Conservation (phyloP, 2,888 invertebrate species). For the Agriotes lineatus region DNA sequence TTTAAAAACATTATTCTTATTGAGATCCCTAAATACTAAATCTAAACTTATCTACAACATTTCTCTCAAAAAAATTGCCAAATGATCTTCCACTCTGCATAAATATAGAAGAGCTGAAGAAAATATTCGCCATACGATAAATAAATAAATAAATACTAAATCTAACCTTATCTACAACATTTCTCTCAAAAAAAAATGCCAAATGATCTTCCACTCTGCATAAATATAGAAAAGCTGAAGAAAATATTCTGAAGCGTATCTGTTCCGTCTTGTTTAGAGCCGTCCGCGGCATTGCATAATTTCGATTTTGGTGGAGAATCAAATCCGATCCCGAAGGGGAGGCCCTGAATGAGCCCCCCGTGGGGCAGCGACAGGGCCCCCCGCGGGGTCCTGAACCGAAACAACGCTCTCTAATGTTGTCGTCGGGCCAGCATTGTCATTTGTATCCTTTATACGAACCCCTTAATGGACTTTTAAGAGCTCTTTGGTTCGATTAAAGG, state of each 20-base stretch:
- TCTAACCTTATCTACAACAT: too few species aligned
- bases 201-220: too few species aligned
- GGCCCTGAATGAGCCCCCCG: constrained; percentile 45
- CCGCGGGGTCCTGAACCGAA: constrained; percentile 40
- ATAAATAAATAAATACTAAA: too few species aligned
- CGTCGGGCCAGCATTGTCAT: constrained; percentile 44
- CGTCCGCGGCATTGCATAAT: background rate
- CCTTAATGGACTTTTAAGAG: constrained; percentile 44
- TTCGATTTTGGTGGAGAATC: background rate
- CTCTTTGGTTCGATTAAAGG: constrained; percentile 30
- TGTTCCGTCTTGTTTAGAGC: constrained; percentile 26
- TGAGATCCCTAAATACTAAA: too few species aligned
- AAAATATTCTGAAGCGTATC: constrained; percentile 39
- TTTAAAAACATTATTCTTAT: too few species aligned
- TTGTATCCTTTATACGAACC: constrained; percentile 42
- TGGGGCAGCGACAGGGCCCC: constrained; percentile 46
- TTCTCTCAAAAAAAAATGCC: too few species aligned
- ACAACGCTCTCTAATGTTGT: constrained; percentile 47
- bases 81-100: too few species aligned
- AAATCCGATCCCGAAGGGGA: constrained; percentile 35
- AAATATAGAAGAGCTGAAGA: too few species aligned
- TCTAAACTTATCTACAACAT: too few species aligned
- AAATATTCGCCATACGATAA: too few species aligned
- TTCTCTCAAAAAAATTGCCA: too few species aligned
- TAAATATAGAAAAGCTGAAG: too few species aligned